These are phyloP conservation scores for Brachystomella parvula DNA, from an alignment of 1,140 invertebrate species.

Conservation along the genomic window DNA sequence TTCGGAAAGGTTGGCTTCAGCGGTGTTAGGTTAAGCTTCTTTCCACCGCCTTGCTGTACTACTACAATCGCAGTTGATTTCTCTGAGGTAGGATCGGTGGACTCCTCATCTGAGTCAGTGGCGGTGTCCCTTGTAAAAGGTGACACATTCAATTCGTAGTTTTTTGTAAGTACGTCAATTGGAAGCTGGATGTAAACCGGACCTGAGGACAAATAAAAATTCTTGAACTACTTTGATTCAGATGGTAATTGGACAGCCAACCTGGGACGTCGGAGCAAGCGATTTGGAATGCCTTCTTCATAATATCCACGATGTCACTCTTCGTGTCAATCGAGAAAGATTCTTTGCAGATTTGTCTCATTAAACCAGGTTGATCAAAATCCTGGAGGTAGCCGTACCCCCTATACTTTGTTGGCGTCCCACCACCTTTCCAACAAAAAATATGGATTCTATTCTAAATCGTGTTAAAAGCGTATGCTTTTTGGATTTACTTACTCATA, in stretches of 20 bases:
- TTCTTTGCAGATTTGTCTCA: background rate
- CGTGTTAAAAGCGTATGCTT: background rate
- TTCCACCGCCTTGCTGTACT: background rate
- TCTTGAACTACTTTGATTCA: background rate
- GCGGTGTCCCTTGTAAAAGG: background rate
- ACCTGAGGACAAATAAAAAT: background rate
- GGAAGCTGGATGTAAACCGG: slow-evolving; percentile 1
- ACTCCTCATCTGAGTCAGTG: background rate
- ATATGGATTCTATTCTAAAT: background rate
- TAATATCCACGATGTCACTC: background rate
- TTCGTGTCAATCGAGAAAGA: background rate
- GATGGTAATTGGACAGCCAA: background rate
- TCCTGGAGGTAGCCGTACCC: background rate
- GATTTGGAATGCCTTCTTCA: slow-evolving; percentile 9
- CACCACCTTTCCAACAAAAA: background rate
- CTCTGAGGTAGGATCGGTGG: background rate
- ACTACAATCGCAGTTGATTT: background rate
- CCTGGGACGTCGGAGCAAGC: background rate
- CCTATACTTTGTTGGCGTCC: background rate
- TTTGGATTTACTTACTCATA: background rate
- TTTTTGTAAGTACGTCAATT: background rate
- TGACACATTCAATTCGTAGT: background rate
- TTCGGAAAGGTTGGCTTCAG: background rate
- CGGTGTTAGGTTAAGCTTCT: background rate
- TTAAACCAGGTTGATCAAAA: background rate